phyloP scores from a whole-genome alignment of 1,140 invertebrate genomes.

The Lordiphosa stackelbergi region DNA sequence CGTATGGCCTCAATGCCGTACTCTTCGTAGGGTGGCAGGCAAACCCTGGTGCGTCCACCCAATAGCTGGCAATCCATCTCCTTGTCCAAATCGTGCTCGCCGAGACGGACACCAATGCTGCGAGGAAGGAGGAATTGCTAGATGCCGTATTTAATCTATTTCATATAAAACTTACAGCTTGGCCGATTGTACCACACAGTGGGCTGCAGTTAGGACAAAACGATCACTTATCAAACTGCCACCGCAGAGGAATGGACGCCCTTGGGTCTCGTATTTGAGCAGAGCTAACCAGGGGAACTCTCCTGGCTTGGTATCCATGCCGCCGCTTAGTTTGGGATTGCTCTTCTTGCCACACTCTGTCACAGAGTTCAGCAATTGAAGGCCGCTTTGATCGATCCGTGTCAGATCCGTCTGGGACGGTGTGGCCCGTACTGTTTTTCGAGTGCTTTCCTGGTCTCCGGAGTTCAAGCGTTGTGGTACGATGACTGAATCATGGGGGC shows the following conservation, averaged over 20 bases:
- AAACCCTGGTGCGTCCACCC: constrained; percentile 40
- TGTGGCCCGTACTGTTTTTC: neutral
- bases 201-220: constrained; percentile 83
- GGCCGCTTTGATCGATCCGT: constrained; percentile 26
- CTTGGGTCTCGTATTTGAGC: constrained; percentile 70
- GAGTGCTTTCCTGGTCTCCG: neutral
- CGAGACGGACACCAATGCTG: constrained; percentile 80
- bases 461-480: neutral
- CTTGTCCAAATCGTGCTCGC: constrained; percentile 80
- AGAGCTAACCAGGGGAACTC: constrained; percentile 80
- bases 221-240: constrained; percentile 78
- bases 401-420: constrained; percentile 1
- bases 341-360: constrained; percentile 59
- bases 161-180: constrained; percentile 52
- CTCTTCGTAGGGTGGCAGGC: constrained; percentile 78
- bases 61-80: constrained; percentile 79
- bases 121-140: neutral
- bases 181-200: constrained; percentile 44
- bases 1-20: constrained; percentile 79
- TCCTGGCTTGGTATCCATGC: constrained; percentile 69
- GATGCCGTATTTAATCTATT: neutral
- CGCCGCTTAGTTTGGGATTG: constrained; percentile 63
- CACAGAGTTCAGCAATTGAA: constrained; percentile 33
- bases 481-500: constrained; percentile 8
- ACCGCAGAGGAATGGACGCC: constrained; percentile 64